These are phyloP conservation scores for Acanthiza pusilla DNA, from an alignment of 2,797 vertebrate species.

Conservation along the genomic window DNA sequence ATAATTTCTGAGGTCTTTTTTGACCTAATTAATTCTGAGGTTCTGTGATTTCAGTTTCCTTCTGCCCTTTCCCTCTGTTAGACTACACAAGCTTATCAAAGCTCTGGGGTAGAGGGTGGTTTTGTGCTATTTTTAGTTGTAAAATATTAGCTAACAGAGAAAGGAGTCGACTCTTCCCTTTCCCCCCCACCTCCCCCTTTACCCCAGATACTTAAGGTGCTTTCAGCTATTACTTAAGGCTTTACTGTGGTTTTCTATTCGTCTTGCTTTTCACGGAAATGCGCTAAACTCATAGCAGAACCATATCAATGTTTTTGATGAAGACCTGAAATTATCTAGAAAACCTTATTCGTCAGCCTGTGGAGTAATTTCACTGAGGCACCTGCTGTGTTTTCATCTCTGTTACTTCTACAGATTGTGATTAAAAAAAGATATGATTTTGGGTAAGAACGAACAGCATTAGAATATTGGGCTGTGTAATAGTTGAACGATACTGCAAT, in stretches of 20 bases:
- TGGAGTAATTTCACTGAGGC: background rate
- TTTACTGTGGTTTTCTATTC: background rate
- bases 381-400: background rate
- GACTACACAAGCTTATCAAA: background rate
- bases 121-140: background rate
- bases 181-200: rapidly evolving
- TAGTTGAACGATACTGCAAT: background rate
- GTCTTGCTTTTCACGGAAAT: background rate
- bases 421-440: background rate
- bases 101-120: background rate
- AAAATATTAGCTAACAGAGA: background rate
- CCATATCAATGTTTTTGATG: background rate
- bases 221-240: background rate
- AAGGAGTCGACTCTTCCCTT: background rate
- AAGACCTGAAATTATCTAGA: background rate
- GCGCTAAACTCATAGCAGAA: rapidly evolving
- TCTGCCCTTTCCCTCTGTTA: background rate
- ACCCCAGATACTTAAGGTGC: rapidly evolving
- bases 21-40: background rate
- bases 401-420: background rate
- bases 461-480: background rate
- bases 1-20: background rate
- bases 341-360: background rate
- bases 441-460: background rate
- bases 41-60: background rate